Evolutionary conservation across 2,888 invertebrate genomes (phyloP), one percentile per base, ranked within the genome.

Genomic region (Cantharis rustica): DNA sequence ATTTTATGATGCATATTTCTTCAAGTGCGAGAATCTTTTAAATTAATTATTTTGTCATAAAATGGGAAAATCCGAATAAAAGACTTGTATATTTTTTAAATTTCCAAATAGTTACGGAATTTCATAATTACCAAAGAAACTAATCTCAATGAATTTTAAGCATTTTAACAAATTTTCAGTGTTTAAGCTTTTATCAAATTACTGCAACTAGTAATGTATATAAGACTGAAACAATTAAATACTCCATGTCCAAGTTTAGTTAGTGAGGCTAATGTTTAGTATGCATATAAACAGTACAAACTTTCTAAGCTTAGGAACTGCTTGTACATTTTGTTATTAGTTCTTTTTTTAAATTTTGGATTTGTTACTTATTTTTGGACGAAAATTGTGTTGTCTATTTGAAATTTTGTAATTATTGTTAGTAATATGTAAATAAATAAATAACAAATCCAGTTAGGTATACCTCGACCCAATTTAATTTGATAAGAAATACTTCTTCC

Each of bases 191-290:
- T 75, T 73, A 72, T 75, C 68, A 77, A 76, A 71, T 79, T 79
- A 78, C 78, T 78, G 77, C 77, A 77, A 69, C 64, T 79, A 76
- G 80, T 79, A 79, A 82, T 81, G 81, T 83, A 82, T 80, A 82
- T 81, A 83, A 83, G 83, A 83, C 83, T 83, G 83, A 83, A 80
- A 80, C 78, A 75, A 80, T 79, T 77, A 76, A 47, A 80, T 79
- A 81, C 77, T 80, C 80, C 81, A 80, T 83, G 83, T 83, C 83
- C 83, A 83, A 83, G 78, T 78, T 80, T 81, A 82, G 80, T 80
- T 79, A 81, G 79, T 77, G 79, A 79, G 79, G 79, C 80, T 79
- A 81, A 81, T 80, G 77, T 80, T 78, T 81, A 79, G 80, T 78
- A 73, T 75, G 80, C 80, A 79, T 81, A 79, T 81, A 75, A 79